Percentiles rank a stretch among this genome's conserved stretches.
phyloP scores from a whole-genome alignment of 2,888 invertebrate species.

The Busseola fusca region DNA sequence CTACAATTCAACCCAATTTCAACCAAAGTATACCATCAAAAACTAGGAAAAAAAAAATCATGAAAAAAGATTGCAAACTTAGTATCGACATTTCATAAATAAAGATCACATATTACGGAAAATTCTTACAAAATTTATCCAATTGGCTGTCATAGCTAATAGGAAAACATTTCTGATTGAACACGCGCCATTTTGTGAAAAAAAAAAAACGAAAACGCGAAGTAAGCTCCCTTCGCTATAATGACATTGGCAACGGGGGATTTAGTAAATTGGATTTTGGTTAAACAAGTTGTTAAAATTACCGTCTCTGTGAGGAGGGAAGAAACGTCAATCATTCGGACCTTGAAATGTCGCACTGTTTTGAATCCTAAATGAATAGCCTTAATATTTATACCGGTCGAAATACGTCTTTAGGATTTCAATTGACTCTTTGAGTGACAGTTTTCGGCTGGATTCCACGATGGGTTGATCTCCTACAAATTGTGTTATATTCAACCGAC shows the following conservation, averaged over 20 bases:
- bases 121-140: slow-evolving; percentile 17
- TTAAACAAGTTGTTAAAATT: slow-evolving; percentile 81
- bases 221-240: slow-evolving; percentile 63
- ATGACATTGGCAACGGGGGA: slow-evolving; percentile 65
- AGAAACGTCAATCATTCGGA: slow-evolving; percentile 35
- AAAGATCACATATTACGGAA: slow-evolving; percentile 31
- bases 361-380: slow-evolving; percentile 13
- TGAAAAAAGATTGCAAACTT: slow-evolving; percentile 28
- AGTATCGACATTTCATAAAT: slow-evolving; percentile 31
- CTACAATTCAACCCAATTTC: background rate
- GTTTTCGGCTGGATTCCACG: background rate
- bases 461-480: background rate
- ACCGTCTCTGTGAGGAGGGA: slow-evolving; percentile 48
- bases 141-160: slow-evolving; percentile 54
- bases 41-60: background rate
- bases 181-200: slow-evolving; percentile 60
- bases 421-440: background rate
- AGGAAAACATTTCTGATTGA: slow-evolving; percentile 69
- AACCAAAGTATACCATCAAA: background rate
- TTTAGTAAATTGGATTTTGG: slow-evolving; percentile 80
- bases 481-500: background rate
- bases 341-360: slow-evolving; percentile 3
- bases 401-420: background rate
- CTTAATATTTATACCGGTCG: background rate
- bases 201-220: slow-evolving; percentile 50